Evolutionary conservation across 1,140 invertebrate species (phyloP), one percentile per base, ranked within the genome.

Genomic region (Leguminivora glycinivorella): DNA sequence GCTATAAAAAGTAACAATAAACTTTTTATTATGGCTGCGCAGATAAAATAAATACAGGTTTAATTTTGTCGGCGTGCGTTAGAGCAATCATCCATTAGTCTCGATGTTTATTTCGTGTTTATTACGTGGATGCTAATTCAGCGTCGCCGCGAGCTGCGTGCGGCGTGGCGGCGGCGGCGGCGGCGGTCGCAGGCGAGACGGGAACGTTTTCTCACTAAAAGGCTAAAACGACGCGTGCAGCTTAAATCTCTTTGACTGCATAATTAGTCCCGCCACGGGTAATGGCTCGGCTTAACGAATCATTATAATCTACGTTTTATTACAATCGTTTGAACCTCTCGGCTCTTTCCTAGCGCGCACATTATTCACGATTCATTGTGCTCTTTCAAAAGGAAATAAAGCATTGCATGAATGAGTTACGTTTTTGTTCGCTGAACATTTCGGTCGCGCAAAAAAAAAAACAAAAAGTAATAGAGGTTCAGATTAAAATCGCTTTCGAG

Each of bases 351-450:
- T 76, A 78, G 75, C 77, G 76, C 72, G 79, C 76, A 83, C 85
- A 85, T 85, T 86, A 85, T 85, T 84, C 82, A 85, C 84, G 81
- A 83, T 70, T 83, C 84, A 86, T 88, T 87, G 86, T 84, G 77
- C 82, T 72, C 38, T 83, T 85, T 81, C 80, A 84, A 80, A 78
- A 75, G 75, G 82, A 80, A 84, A 87, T 83, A 81, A 83, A 83
- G 78, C 80, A 68, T 73, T 34, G 77, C 80, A 87, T 85, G 84
- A 83, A 81, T 85, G 75, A 72, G 77, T 80, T 83, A 78, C 73
- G 73, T 82, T 84, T 83, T 88, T 87, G 84, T 86, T 82, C 75
- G 76, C 70, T 68, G 73, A 76, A 78, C 83, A 83, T 84, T 88
- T 85, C 80, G 77, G 80, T 79, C 76, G 76, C 72, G n/a, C 68